Evolutionary conservation across 1,140 invertebrate species (phyloP), one percentile per base, ranked within the genome.

Genomic region (Ceratina japonica): DNA sequence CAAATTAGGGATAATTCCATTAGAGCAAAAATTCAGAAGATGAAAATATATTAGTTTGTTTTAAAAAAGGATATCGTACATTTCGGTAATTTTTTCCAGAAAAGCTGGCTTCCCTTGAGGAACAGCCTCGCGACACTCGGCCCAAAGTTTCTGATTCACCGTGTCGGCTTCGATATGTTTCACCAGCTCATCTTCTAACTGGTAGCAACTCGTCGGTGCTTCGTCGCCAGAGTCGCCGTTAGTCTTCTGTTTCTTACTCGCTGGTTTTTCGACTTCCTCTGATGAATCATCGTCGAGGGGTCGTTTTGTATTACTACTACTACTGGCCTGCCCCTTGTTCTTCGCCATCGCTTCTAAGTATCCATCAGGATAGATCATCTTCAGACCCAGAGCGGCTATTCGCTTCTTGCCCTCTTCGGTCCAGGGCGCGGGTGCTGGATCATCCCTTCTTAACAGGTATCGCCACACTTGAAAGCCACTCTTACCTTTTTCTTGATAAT

Each of bases 381-480:
- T 75, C 4, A 91, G 79, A n/a, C 88, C 90, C 0, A 92, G 78
- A 13, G 83, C 52, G n/a, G 78, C 62, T 63, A 91, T 92, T 80
- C 89, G 84, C 74, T 94, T 92, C 89, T 95, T 95, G 0, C 96
- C 97, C 63, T 93, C 94, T 62, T 93, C 87, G n/a, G 96, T 96
- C 97, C 97, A 98, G 0, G 97, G 97, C 16, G 97, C 95, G 1
- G 97, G 96, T 16, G 87, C 91, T 0, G 95, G 94, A 91, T 98
- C 97, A 90, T 98, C 97, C 83, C 97, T 92, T 73, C 95, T 92
- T 56, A 98, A 89, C 16, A 96, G 85, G 88, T 97, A 98, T 62
- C 96, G 94, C 97, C 97, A 98, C 15, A 98, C 96, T 10, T 94
- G 92, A 88, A 95, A 97, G 1, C 97, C 97, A 62, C 96, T 96